Percentiles rank a stretch among this genome's conserved stretches.
These are phyloP conservation scores for Nemotelus pantherinus DNA, from an alignment of 2,888 invertebrate genomes.

Conservation along the genomic window DNA sequence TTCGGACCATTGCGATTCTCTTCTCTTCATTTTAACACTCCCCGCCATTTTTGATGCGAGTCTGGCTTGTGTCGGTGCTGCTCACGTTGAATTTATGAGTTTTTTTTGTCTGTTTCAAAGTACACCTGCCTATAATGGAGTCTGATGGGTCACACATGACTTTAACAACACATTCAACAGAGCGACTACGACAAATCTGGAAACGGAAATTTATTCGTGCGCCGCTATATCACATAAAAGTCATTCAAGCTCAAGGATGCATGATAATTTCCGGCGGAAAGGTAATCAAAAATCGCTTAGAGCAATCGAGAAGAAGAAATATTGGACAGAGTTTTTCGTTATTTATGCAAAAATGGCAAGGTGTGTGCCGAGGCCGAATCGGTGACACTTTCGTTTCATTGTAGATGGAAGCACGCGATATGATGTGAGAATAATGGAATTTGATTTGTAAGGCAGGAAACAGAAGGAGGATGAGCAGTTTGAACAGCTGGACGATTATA, in stretches of 20 bases:
- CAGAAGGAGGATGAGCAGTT: not conserved
- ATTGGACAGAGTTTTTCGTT: slow-evolving; percentile 46
- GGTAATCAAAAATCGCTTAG: slow-evolving; percentile 66
- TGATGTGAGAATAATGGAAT: slow-evolving; percentile 36
- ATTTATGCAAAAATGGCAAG: slow-evolving; percentile 15
- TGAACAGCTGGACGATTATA: not conserved
- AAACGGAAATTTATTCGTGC: slow-evolving; percentile 32
- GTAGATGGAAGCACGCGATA: not conserved
- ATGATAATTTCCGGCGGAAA: slow-evolving; percentile 66
- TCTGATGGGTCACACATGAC: slow-evolving; percentile 13
- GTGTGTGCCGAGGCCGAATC: not conserved
- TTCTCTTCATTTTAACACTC: not conserved
- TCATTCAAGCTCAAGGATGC: slow-evolving; percentile 65
- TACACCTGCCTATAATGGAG: slow-evolving; percentile 40
- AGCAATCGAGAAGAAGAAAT: slow-evolving; percentile 54
- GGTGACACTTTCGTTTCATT: slow-evolving; percentile 16
- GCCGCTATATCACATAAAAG: slow-evolving; percentile 55
- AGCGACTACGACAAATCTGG: not conserved
- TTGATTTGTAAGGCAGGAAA: not conserved
- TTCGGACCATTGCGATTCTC: slow-evolving; percentile 17
- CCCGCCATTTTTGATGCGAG: not conserved
- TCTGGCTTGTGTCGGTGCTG: slow-evolving; percentile 1
- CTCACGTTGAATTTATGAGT: slow-evolving; percentile 32
- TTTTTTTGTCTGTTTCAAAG: not conserved
- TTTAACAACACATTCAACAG: not conserved